These are phyloP conservation scores for Brachymystax lenok DNA, from an alignment of 2,797 vertebrate species.

Conservation along the genomic window DNA sequence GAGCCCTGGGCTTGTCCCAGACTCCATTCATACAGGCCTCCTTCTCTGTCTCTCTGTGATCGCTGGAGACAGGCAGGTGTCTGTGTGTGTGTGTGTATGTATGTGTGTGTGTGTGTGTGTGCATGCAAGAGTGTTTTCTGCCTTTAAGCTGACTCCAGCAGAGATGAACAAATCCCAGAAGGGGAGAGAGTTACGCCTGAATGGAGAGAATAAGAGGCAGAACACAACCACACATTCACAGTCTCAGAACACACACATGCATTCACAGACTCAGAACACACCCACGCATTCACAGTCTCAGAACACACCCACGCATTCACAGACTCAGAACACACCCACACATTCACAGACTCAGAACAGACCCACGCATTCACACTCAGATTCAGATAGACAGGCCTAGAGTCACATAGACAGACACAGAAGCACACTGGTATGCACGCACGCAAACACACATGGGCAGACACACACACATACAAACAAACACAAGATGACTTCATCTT, in stretches of 20 bases:
- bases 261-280: conserved; percentile 41
- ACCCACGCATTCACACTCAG: no score
- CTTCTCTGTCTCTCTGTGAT: conserved; percentile 16
- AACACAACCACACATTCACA: not conserved
- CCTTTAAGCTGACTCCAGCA: no score
- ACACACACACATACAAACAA: conserved; percentile 1
- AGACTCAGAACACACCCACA: not conserved
- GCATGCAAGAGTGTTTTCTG: no score
- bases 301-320: conserved; percentile 10
- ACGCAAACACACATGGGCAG: not conserved
- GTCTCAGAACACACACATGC: conserved; percentile 5
- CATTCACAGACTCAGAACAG: not conserved
- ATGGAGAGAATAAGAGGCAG: no score
- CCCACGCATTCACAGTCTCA: conserved; percentile 41
- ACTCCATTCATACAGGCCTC: conserved; percentile 51
- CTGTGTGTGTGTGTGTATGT: no score
- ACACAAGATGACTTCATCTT: not conserved
- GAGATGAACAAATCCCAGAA: no score
- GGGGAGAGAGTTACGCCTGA: no score
- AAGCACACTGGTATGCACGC: conserved; percentile 11
- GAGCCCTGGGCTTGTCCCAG: conserved; percentile 77
- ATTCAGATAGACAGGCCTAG: no score
- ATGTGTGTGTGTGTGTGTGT: no score
- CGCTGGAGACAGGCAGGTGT: no score
- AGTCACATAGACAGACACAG: not conserved